Percentiles rank a stretch among this genome's conserved stretches.
Evolutionary conservation across 2,797 vertebrate species (phyloP).

Genomic region (Australoheros facetus): DNA sequence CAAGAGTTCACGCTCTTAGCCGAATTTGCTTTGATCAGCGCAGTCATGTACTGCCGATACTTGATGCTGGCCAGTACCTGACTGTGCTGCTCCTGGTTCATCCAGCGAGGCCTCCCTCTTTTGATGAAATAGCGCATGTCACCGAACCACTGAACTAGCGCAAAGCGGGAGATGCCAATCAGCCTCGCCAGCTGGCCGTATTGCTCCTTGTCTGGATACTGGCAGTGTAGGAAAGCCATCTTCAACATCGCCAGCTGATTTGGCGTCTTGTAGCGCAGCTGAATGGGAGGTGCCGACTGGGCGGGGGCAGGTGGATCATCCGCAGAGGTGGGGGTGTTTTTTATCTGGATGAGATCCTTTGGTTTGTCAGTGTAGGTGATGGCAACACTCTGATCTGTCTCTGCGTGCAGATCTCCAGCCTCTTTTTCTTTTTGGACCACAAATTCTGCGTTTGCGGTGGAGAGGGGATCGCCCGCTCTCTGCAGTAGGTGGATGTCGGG

Average conservation of each 20-base stretch:
- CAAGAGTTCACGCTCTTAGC: too few species aligned
- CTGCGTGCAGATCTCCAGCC: background rate
- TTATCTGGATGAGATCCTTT: background rate
- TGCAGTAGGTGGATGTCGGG: background rate
- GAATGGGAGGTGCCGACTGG: fast-evolving
- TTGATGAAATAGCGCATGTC: slow-evolving; percentile 86
- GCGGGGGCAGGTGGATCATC: too few species aligned
- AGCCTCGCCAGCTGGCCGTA: slow-evolving; percentile 74
- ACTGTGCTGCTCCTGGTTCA: slow-evolving; percentile 70
- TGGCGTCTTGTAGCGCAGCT: background rate
- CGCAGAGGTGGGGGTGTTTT: fast-evolving
- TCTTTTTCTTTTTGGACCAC: background rate
- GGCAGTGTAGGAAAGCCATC: slow-evolving; percentile 80
- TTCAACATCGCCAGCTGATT: slow-evolving; percentile 80
- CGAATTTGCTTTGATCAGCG: background rate
- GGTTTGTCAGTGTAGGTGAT: background rate
- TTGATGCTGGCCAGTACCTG: slow-evolving; percentile 35
- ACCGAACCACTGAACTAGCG: slow-evolving; percentile 85
- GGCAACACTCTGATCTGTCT: fast-evolving
- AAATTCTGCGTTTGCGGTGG: background rate
- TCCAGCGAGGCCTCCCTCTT: slow-evolving; percentile 81
- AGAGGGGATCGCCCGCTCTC: background rate
- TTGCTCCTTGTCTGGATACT: slow-evolving; percentile 80
- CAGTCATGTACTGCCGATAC: slow-evolving; percentile 35
- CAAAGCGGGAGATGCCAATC: slow-evolving; percentile 71